A percentile compares a stretch with the other conserved stretches of the same genome.
Conservation (phyloP, 2,888 invertebrate species). For the Lepidocyrtinus sp. region DNA sequence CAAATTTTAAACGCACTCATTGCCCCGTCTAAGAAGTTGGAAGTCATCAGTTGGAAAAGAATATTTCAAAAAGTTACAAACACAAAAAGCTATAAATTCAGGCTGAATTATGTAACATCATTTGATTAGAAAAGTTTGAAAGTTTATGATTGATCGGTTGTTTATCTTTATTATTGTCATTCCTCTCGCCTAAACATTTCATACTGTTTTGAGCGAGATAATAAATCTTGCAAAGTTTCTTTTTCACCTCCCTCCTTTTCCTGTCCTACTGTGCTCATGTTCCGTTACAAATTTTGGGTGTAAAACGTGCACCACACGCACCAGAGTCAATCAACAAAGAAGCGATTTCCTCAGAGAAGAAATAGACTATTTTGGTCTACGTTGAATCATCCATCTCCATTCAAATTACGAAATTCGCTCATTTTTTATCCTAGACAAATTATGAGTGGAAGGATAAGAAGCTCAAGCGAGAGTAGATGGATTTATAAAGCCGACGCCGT, state of each 20-base stretch:
- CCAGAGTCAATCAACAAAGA: slow-evolving; percentile 6
- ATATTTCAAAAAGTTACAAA: too few relatives aligned
- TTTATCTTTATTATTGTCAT: not conserved
- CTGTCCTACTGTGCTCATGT: not conserved
- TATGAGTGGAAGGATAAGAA: slow-evolving; percentile 41
- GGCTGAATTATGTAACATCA: too few relatives aligned
- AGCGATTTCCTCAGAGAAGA: too few relatives aligned
- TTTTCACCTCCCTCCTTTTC: not conserved
- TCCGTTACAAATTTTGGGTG: not conserved
- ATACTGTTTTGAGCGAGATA: not conserved
- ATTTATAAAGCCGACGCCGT: not conserved
- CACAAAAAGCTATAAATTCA: too few relatives aligned
- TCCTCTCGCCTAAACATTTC: not conserved
- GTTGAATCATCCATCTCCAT: slow-evolving; percentile 11
- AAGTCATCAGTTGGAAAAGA: too few relatives aligned
- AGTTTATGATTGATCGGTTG: not conserved
- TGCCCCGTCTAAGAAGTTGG: not conserved
- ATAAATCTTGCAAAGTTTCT: not conserved
- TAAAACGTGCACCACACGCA: not conserved
- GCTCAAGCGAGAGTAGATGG: not conserved
- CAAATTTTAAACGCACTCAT: slow-evolving; percentile 1
- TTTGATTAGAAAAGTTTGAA: not conserved
- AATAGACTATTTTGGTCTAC: not conserved
- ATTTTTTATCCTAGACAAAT: slow-evolving; percentile 28
- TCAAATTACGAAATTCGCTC: not conserved